These are phyloP conservation scores for Suncus etruscus DNA, from an alignment of 2,113 vertebrate genomes.

Conservation along the genomic window DNA sequence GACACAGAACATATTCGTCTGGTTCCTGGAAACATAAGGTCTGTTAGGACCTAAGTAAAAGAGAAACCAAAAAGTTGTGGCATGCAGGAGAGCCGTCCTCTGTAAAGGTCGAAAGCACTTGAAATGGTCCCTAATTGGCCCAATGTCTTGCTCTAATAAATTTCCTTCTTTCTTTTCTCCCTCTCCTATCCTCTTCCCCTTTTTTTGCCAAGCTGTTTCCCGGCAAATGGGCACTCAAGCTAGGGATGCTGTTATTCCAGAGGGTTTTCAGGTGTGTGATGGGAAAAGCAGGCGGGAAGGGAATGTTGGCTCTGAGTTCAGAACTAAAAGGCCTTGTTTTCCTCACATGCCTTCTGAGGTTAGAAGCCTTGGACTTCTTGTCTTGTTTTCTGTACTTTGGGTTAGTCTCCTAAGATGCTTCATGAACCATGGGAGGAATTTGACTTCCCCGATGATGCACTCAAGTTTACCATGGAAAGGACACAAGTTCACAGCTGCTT, in stretches of 20 bases:
- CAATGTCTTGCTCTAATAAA: slow-evolving; percentile 38
- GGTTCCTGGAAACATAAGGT: slow-evolving; percentile 51
- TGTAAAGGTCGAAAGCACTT: slow-evolving; percentile 55
- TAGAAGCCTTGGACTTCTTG: neutral
- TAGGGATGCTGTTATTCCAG: neutral
- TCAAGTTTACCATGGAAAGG: neutral
- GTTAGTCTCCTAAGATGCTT: neutral
- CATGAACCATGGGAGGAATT: neutral
- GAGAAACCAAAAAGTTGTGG: neutral
- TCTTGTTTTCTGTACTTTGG: slow-evolving; percentile 48
- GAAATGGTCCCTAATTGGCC: slow-evolving; percentile 67
- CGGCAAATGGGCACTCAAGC: neutral
- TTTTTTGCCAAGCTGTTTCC: neutral
- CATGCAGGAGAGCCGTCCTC: slow-evolving; percentile 21
- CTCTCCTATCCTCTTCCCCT: neutral
- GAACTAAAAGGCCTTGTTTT: slow-evolving; percentile 24
- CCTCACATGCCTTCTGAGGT: neutral
- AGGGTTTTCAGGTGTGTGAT: slow-evolving; percentile 44
- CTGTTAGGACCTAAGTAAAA: slow-evolving; percentile 61
- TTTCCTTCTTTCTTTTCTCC: slow-evolving; percentile 28
- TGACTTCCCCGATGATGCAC: neutral
- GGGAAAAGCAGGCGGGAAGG: neutral
- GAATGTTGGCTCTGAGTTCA: neutral
- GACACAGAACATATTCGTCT: slow-evolving; percentile 69
- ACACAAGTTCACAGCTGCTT: neutral